A percentile compares a stretch with the other conserved stretches of the same genome.
These are phyloP conservation scores for Pammene aurita DNA, from an alignment of 2,888 invertebrate species.

Conservation along the genomic window DNA sequence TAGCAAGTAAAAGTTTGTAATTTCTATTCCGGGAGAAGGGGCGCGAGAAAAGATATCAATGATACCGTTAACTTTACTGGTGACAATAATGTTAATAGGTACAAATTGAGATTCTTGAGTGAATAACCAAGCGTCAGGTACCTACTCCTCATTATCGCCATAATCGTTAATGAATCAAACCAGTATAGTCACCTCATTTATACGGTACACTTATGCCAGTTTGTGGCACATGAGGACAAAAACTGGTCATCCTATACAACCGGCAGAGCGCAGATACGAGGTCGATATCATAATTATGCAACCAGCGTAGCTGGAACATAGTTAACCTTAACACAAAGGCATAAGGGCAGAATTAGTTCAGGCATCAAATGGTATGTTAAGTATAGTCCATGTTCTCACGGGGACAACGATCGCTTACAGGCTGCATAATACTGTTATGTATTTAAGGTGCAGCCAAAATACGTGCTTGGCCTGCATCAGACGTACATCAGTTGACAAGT, in stretches of 20 bases:
- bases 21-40: background rate
- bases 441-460: slow-evolving; percentile 26
- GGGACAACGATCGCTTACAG: slow-evolving; percentile 45
- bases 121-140: slow-evolving; percentile 5
- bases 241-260: slow-evolving; percentile 48
- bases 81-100: background rate
- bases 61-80: background rate
- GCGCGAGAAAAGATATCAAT: background rate
- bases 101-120: slow-evolving; percentile 3
- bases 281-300: slow-evolving; percentile 48
- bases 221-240: slow-evolving; percentile 48
- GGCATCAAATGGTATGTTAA: slow-evolving; percentile 50
- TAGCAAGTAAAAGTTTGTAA: too few relatives aligned
- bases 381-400: slow-evolving; percentile 51
- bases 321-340: slow-evolving; percentile 6
- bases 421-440: slow-evolving; percentile 24
- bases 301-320: slow-evolving; percentile 43
- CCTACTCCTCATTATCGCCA: slow-evolving; percentile 14
- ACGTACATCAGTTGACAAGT: too few relatives aligned
- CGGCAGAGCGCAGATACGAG: slow-evolving; percentile 41
- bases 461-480: background rate
- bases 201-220: slow-evolving; percentile 42
- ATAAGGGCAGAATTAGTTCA: slow-evolving; percentile 12
- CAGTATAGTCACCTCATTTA: slow-evolving; percentile 43
- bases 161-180: slow-evolving; percentile 31